Conservation (phyloP, 2,888 invertebrate species). For the Dorcus parallelipipedus region DNA sequence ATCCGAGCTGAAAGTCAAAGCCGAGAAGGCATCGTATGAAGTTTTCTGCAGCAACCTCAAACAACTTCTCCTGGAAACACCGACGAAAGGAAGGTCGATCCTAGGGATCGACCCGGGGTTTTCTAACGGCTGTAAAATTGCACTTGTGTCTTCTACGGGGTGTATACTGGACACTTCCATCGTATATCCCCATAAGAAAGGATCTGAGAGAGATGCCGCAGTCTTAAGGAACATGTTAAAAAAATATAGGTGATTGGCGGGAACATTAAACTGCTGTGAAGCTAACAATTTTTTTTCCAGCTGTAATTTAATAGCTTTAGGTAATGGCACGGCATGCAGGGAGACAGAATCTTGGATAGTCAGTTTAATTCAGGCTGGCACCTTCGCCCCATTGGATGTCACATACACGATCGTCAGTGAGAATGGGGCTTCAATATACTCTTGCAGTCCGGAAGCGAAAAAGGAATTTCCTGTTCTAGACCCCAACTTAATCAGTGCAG, state of each 20-base stretch:
- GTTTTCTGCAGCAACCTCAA: conserved; percentile 84
- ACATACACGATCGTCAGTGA: conserved; percentile 84
- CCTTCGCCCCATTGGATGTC: conserved; percentile 58
- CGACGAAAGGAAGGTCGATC: conserved; percentile 74
- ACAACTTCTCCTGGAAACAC: conserved; percentile 75
- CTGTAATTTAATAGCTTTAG: conserved; percentile 79
- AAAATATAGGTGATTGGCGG: conserved; percentile 41
- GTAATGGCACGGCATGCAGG: conserved; percentile 88
- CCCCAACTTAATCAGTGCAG: conserved; percentile 76
- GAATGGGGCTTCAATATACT: conserved; percentile 90
- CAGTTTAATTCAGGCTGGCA: conserved; percentile 54
- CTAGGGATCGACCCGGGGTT: conserved; percentile 91
- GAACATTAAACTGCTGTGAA: background rate
- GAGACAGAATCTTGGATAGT: conserved; percentile 78
- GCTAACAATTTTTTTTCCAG: conserved; percentile 47
- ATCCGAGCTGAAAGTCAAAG: conserved; percentile 67
- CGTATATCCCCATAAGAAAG: conserved; percentile 61
- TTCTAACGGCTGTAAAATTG: conserved; percentile 84
- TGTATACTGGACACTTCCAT: conserved; percentile 66
- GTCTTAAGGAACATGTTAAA: conserved; percentile 55
- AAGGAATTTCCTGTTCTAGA: conserved; percentile 84
- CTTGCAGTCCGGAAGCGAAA: conserved; percentile 78
- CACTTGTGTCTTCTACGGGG: conserved; percentile 71
- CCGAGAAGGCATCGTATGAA: conserved; percentile 78
- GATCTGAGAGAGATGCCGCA: conserved; percentile 46